A percentile compares a stretch with the other conserved stretches of the same genome.
Conservation (phyloP, 2,888 invertebrate species). For the Trissolcus japonicus region DNA sequence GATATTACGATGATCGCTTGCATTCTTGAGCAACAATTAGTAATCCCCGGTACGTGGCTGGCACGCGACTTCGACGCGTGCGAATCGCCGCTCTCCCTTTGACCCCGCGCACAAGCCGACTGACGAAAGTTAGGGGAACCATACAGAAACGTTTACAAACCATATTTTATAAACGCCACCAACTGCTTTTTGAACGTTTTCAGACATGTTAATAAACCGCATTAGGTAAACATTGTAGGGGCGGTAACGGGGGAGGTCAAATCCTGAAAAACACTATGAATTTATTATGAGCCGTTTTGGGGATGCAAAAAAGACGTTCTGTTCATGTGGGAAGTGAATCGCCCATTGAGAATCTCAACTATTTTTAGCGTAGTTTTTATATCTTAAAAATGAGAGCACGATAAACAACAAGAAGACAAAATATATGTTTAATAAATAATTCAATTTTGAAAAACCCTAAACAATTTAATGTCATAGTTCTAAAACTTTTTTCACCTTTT, state of each 20-base stretch:
- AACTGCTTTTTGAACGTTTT: slow-evolving; percentile 56
- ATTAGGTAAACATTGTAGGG: slow-evolving; percentile 31
- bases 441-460: no score
- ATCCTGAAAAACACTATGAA: slow-evolving; percentile 22
- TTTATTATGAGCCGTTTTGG: slow-evolving; percentile 16
- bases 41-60: slow-evolving; percentile 72
- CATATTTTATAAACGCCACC: slow-evolving; percentile 60
- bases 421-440: no score
- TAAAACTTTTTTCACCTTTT: no score
- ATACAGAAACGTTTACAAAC: slow-evolving; percentile 57
- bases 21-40: slow-evolving; percentile 73
- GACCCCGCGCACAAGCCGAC: slow-evolving; percentile 34
- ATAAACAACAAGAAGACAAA: no score
- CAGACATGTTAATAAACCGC: slow-evolving; percentile 44
- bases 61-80: slow-evolving; percentile 67
- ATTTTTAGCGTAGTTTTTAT: no score
- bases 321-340: background rate
- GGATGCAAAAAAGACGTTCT: background rate
- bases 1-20: slow-evolving; percentile 72
- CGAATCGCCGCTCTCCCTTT: slow-evolving; percentile 10
- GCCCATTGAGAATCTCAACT: no score
- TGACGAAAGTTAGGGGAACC: slow-evolving; percentile 50
- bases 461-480: no score
- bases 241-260: slow-evolving; percentile 1
- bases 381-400: no score